phyloP scores from a whole-genome alignment of 2,797 vertebrate genomes.

The Brachyalestes nurse region DNA sequence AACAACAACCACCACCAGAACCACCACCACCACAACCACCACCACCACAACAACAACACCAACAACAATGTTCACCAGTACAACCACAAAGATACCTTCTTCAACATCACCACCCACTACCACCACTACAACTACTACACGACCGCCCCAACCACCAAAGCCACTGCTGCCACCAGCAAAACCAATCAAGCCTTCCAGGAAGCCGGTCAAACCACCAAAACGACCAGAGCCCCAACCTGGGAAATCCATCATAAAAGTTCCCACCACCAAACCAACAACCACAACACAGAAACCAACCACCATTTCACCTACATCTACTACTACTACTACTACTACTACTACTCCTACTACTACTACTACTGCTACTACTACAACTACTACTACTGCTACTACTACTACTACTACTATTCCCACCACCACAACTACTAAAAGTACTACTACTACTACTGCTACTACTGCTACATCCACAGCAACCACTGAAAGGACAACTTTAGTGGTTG shows the following conservation, averaged over 20 bases:
- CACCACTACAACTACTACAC: constrained; percentile 13
- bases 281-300: neutral
- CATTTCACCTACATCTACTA: neutral
- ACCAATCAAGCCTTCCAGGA: constrained; percentile 62
- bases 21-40: constrained; percentile 27
- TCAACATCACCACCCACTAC: neutral
- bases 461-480: constrained; percentile 34
- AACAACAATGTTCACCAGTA: constrained; percentile 6
- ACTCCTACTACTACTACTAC: neutral
- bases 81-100: neutral
- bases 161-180: constrained; percentile 23
- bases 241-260: constrained; percentile 23
- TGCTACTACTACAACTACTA: constrained; percentile 8
- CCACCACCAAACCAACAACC: constrained; percentile 20
- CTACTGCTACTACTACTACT: neutral
- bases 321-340: constrained; percentile 6
- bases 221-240: constrained; percentile 63
- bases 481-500: constrained; percentile 35
- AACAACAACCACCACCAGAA: neutral
- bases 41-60: constrained; percentile 28
- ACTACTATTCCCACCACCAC: neutral
- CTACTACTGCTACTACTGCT: neutral
- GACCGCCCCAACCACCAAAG: neutral
- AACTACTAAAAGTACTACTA: constrained; percentile 25
- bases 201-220: constrained; percentile 66